Base-by-base conservation (phyloP, 2,113 vertebrate genomes). In the Psittacus erithacus region DNA sequence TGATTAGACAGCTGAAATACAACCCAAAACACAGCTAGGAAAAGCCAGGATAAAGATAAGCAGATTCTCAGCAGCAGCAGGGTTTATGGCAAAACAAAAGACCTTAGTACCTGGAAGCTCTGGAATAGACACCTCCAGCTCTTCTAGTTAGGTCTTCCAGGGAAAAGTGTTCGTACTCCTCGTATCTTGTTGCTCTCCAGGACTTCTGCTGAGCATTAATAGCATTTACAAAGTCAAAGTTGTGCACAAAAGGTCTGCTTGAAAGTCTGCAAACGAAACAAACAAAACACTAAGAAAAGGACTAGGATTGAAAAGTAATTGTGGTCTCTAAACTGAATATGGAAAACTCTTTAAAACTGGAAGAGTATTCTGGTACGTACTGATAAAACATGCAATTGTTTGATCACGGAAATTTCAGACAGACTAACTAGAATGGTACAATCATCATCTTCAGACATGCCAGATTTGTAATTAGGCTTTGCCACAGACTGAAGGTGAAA, bases 181-280 rank as follows among this genome's bases (percentile, higher is more conserved):
- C 44, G 60, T 99, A 99, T 25, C 86, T 52, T 1, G 86, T 90
- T 1, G 99, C 99, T 88, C 95, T 99, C 99, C 99, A 99, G 33
- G 98, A 99, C 33, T 97, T 98, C 98, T 99, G 99, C 33, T 93
- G 93, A 1, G 97, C 50, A 92, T 99, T 99, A 89, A 99, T 99
- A 35, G 98, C 87, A 50, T 98, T 94, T 90, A 99, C 97, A 55
- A 99, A 99, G 75, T 98, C 97, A 4, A 82, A 28, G 84, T 99
- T 98, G 71, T 98, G 95, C 80, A 97, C 96, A 11, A 98, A 99
- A 7, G 44, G 96, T 46, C 94, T 98, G 59, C 97, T 96, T 41
- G 97, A 96, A 92, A 98, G 89, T 38, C 99, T 99, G 97, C 10
- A 63, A 91, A 94, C 10, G 85, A 71, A 73, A 70, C 41, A 77